Conservation (phyloP, 1,140 invertebrate species). For the Lepeophtheirus salmonis region DNA sequence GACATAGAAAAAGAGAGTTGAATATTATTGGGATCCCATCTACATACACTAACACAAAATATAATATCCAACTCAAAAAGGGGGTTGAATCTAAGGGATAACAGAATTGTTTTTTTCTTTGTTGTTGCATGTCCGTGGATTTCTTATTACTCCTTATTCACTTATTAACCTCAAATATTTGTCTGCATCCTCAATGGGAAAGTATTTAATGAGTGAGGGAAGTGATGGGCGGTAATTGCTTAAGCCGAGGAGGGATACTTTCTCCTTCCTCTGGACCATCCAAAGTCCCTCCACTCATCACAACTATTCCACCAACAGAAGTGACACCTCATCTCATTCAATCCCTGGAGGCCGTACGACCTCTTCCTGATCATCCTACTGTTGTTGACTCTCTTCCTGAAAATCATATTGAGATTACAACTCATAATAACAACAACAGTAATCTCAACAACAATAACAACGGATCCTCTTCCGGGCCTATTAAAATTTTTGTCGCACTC, state of each 20-base stretch:
- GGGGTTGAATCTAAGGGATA: too few relatives aligned
- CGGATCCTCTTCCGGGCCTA: neutral
- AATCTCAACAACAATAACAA: neutral
- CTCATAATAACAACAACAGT: neutral
- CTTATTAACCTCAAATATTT: too few relatives aligned
- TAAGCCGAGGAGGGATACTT: neutral
- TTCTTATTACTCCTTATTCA: too few relatives aligned
- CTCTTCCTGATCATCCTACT: neutral
- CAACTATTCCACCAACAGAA: neutral
- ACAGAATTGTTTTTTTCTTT: too few relatives aligned
- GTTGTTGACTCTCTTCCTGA: neutral
- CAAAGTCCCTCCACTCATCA: too few relatives aligned
- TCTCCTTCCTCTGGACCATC: neutral
- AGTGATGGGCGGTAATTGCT: neutral
- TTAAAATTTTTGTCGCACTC: conserved; percentile 42
- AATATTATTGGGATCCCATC: too few relatives aligned
- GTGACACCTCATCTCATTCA: neutral
- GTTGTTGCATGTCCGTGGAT: too few relatives aligned
- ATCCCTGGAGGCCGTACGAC: neutral
- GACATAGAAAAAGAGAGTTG: too few relatives aligned
- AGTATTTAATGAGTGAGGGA: too few relatives aligned
- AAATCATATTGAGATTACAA: neutral
- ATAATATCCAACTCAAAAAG: too few relatives aligned
- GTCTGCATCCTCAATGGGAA: too few relatives aligned
- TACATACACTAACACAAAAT: too few relatives aligned